Evolutionary conservation across 2,888 invertebrate genomes (phyloP).

Genomic region (Megalurothrips usitatus): DNA sequence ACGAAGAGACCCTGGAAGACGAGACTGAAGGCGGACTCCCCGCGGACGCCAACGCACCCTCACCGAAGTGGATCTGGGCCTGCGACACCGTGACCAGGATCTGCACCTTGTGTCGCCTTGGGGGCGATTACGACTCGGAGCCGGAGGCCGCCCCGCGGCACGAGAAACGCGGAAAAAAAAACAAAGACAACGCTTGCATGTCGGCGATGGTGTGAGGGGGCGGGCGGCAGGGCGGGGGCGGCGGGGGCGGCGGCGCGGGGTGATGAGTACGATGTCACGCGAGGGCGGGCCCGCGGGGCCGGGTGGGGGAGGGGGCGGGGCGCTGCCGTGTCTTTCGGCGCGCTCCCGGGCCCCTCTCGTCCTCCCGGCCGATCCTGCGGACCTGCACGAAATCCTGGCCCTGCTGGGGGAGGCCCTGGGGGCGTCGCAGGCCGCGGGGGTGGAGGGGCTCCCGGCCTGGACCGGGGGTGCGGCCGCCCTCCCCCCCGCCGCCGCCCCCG

Average conservation of each 20-base stretch:
- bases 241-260: constrained; percentile 27
- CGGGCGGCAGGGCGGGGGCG: constrained; percentile 29
- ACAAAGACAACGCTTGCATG: neutral
- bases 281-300: constrained; percentile 24
- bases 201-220: constrained; percentile 31
- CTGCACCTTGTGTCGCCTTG: no score
- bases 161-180: neutral
- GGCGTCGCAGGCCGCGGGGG: constrained; percentile 34
- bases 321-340: constrained; percentile 41
- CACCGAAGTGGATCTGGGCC: no score
- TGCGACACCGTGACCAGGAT: no score
- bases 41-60: no score
- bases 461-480: constrained; percentile 35
- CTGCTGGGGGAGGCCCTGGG: constrained; percentile 26
- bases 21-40: no score
- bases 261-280: constrained; percentile 30
- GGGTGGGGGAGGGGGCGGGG: constrained; percentile 33
- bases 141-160: neutral
- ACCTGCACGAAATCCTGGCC: constrained; percentile 24
- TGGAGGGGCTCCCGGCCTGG: constrained; percentile 41
- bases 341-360: constrained; percentile 42
- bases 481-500: constrained; percentile 27
- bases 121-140: neutral
- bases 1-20: no score
- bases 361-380: constrained; percentile 35